A percentile compares a stretch with the other conserved stretches of the same genome.
These are phyloP conservation scores for Tragelaphus scriptus DNA, from an alignment of 2,113 vertebrate genomes.

Conservation along the genomic window DNA sequence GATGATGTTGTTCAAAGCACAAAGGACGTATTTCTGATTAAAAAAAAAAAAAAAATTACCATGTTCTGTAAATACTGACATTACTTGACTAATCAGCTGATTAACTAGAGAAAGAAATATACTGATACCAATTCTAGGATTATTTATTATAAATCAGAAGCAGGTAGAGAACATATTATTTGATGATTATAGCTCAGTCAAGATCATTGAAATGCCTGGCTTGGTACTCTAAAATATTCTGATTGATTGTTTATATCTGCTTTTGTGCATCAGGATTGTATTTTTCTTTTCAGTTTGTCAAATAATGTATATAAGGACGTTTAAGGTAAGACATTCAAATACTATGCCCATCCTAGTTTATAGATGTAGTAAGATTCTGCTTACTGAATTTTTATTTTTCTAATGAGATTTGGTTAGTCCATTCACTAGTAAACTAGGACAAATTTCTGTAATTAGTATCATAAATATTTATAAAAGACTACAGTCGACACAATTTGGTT, in stretches of 20 bases:
- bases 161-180: background rate
- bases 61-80: background rate
- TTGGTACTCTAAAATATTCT: conserved; percentile 1
- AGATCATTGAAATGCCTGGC: background rate
- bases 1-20: background rate
- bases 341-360: conserved; percentile 61
- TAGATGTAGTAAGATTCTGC: conserved; percentile 52
- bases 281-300: background rate
- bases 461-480: conserved; percentile 77
- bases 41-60: background rate
- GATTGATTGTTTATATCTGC: conserved; percentile 8
- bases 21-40: background rate
- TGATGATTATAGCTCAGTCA: background rate
- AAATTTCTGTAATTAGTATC: conserved; percentile 73
- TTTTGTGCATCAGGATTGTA: background rate
- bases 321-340: conserved; percentile 48
- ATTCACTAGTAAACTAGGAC: conserved; percentile 53
- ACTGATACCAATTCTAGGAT: background rate
- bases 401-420: conserved; percentile 59
- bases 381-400: conserved; percentile 61
- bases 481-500: conserved; percentile 56
- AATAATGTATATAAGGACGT: background rate
- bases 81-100: background rate
- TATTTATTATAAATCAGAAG: background rate
- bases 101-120: background rate